Evolutionary conservation across 2,113 vertebrate genomes (phyloP).

Genomic region (Steatornis caripensis): DNA sequence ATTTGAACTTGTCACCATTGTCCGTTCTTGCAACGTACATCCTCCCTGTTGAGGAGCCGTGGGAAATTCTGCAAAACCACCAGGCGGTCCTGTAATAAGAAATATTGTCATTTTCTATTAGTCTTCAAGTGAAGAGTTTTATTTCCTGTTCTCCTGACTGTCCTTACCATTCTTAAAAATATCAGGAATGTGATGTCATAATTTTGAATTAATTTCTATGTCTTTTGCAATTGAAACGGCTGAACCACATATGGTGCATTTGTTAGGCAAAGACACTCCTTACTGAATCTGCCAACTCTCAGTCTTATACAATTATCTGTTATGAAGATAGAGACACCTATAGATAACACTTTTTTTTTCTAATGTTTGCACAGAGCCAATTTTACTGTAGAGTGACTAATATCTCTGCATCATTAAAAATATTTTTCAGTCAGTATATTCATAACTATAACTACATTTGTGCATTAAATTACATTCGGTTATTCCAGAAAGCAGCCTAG

Average conservation of each 20-base stretch:
- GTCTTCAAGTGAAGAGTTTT: not conserved
- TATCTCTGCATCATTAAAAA: constrained; percentile 65
- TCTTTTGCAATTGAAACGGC: not conserved
- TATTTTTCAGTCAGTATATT: constrained; percentile 70
- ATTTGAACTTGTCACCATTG: not conserved
- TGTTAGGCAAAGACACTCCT: not conserved
- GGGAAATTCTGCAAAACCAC: not conserved
- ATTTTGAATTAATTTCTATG: constrained; percentile 1
- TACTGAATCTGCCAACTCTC: not conserved
- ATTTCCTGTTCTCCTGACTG: not conserved
- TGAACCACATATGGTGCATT: not conserved
- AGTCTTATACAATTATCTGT: not conserved
- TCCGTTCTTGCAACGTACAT: not conserved
- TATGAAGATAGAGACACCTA: constrained; percentile 8
- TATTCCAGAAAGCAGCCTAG: constrained; percentile 52
- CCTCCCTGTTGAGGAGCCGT: not conserved
- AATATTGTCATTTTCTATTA: not conserved
- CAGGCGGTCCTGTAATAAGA: not conserved
- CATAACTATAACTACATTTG: constrained; percentile 53
- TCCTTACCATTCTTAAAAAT: not conserved
- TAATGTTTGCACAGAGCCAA: constrained; percentile 4
- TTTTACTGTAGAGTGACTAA: constrained; percentile 57
- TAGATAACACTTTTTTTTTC: not conserved
- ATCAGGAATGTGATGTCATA: not conserved
- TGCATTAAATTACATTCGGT: constrained; percentile 32